Conservation (phyloP, 1,140 invertebrate genomes). For the Episyrphus balteatus region DNA sequence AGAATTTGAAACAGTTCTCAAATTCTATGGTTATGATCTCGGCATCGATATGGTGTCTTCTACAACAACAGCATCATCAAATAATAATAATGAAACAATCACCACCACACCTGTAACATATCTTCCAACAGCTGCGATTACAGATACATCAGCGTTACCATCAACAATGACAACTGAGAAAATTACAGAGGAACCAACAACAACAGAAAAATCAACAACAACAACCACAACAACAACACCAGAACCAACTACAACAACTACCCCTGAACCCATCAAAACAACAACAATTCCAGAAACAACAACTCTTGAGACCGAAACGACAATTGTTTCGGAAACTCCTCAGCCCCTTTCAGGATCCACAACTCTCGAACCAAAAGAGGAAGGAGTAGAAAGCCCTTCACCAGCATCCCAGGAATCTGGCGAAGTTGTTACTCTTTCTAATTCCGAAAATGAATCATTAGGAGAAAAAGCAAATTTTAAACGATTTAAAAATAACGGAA, state of each 20-base stretch:
- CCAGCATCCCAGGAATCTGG: no score
- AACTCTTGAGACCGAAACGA: constrained; percentile 12
- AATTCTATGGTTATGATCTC: constrained; percentile 67
- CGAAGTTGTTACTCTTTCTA: no score
- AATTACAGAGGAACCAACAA: constrained; percentile 3
- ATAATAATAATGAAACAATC: constrained; percentile 5
- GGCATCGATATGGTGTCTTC: constrained; percentile 31
- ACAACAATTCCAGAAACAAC: constrained; percentile 14
- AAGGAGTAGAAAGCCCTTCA: no score
- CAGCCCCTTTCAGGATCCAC: not conserved
- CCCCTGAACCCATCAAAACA: constrained; percentile 11
- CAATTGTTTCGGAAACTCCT: constrained; percentile 4
- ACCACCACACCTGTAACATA: not conserved
- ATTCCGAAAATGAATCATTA: no score
- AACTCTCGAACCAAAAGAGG: no score
- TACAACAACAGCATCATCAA: constrained; percentile 11
- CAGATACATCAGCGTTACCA: constrained; percentile 8
- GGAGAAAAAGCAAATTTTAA: no score
- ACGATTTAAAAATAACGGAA: no score
- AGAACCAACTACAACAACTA: constrained; percentile 7
- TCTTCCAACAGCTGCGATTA: not conserved
- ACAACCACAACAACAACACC: constrained; percentile 14
- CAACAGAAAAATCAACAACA: constrained; percentile 4
- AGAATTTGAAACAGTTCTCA: constrained; percentile 55
- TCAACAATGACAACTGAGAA: constrained; percentile 19